Percentiles rank a stretch among this genome's conserved stretches.
phyloP scores from a whole-genome alignment of 2,797 vertebrate genomes.

The Staurois parvus region DNA sequence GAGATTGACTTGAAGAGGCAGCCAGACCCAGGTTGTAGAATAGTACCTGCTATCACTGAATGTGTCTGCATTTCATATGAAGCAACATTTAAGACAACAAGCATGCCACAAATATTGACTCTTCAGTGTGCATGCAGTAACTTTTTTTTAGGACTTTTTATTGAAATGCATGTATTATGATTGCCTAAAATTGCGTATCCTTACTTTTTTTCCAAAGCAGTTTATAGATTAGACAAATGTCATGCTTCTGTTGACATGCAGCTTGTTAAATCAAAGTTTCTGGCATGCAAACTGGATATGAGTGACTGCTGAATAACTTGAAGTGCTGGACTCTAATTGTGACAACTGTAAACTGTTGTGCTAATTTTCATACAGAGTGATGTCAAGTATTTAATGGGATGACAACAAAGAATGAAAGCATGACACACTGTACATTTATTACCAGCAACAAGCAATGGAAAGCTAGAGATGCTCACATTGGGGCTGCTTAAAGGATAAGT shows the following conservation, averaged over 20 bases:
- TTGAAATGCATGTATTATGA: not conserved
- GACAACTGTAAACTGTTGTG: constrained; percentile 5
- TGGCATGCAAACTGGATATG: not conserved
- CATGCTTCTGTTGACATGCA: not conserved
- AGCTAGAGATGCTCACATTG: not conserved
- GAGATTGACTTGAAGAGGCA: too few relatives aligned
- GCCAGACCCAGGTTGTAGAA: too few relatives aligned
- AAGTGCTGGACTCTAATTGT: not conserved
- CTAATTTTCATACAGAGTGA: not conserved
- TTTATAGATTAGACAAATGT: not conserved
- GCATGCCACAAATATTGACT: too few relatives aligned
- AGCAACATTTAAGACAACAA: too few relatives aligned
- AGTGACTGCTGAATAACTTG: constrained; percentile 1
- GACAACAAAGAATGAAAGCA: not conserved
- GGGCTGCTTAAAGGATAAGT: too few relatives aligned
- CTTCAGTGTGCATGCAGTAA: too few relatives aligned
- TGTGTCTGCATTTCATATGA: too few relatives aligned
- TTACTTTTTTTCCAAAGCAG: not conserved
- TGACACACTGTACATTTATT: not conserved
- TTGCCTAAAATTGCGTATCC: not conserved
- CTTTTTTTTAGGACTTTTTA: not conserved
- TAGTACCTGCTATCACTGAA: too few relatives aligned
- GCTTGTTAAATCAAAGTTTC: not conserved
- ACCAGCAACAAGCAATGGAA: not conserved
- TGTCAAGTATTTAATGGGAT: not conserved